phyloP scores from a whole-genome alignment of 1,140 invertebrate genomes.

The Bombus waltoni region DNA sequence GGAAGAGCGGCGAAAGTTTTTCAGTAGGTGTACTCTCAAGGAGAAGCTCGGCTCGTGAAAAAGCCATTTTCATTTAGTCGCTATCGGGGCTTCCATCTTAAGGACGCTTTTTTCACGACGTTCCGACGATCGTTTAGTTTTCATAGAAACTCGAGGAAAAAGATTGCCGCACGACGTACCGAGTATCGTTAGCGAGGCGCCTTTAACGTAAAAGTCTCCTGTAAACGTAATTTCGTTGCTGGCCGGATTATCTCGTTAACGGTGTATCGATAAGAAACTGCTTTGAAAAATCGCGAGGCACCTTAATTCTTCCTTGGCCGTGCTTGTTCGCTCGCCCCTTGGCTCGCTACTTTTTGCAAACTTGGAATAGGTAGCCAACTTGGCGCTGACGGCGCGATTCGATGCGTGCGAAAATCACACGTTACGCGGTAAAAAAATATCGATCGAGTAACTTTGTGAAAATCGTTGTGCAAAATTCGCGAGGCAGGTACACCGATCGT shows the following conservation, averaged over 20 bases:
- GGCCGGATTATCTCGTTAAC: constrained; percentile 19
- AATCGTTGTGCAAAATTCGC: neutral
- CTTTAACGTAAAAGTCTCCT: constrained; percentile 18
- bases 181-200: neutral
- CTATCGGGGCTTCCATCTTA: neutral
- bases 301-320: neutral
- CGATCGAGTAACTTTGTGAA: neutral
- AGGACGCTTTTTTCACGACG: constrained; percentile 26
- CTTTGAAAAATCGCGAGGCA: neutral
- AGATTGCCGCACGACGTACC: neutral
- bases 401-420: neutral
- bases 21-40: too few species aligned
- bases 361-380: neutral
- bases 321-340: neutral
- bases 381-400: neutral
- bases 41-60: neutral
- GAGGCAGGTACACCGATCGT: too few species aligned
- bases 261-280: constrained; percentile 16
- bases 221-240: constrained; percentile 29
- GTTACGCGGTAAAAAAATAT: neutral
- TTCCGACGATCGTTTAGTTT: constrained; percentile 32
- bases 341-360: neutral
- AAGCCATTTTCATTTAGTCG: constrained; percentile 31
- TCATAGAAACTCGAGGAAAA: constrained; percentile 12
- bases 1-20: neutral